Evolutionary conservation across 2,113 vertebrate species (phyloP).

Genomic region (Atractosteus spatula): DNA sequence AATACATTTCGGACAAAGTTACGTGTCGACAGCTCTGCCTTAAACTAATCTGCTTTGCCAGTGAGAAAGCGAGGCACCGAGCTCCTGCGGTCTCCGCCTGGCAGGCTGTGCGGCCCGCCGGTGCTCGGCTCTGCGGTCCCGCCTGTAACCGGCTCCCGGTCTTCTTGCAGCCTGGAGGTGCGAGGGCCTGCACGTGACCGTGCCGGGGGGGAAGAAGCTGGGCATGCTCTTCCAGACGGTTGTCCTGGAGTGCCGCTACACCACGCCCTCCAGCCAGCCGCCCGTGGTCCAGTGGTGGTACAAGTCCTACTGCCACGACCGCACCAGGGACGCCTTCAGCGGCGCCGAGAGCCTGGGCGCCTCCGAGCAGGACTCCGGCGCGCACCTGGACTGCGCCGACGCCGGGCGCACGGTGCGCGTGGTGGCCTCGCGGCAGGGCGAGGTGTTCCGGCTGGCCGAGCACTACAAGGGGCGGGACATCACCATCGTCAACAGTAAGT

Average conservation of each 20-base stretch:
- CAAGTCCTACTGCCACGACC: constrained; percentile 95
- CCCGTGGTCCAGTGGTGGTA: constrained; percentile 95
- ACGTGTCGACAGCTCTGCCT: too few species aligned
- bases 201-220: constrained; percentile 81
- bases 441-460: constrained; percentile 81
- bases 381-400: constrained; percentile 89
- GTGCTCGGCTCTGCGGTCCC: constrained; percentile 8
- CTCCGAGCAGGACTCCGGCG: constrained; percentile 72
- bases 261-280: constrained; percentile 78
- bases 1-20: too few species aligned
- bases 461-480: constrained; percentile 93
- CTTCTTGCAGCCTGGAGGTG: constrained; percentile 58
- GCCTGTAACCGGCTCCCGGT: constrained; percentile 1
- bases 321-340: constrained; percentile 80
- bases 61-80: too few species aligned
- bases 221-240: constrained; percentile 94
- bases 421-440: constrained; percentile 87
- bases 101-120: too few species aligned
- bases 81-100: too few species aligned
- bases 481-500: constrained; percentile 86
- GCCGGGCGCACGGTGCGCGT: constrained; percentile 84
- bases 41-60: too few species aligned
- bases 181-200: constrained; percentile 76
- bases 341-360: constrained; percentile 53
- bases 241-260: constrained; percentile 87